Evolutionary conservation across 2,888 invertebrate genomes (phyloP), one percentile per base, ranked within the genome.

Genomic region (Heterodera filipjevi): DNA sequence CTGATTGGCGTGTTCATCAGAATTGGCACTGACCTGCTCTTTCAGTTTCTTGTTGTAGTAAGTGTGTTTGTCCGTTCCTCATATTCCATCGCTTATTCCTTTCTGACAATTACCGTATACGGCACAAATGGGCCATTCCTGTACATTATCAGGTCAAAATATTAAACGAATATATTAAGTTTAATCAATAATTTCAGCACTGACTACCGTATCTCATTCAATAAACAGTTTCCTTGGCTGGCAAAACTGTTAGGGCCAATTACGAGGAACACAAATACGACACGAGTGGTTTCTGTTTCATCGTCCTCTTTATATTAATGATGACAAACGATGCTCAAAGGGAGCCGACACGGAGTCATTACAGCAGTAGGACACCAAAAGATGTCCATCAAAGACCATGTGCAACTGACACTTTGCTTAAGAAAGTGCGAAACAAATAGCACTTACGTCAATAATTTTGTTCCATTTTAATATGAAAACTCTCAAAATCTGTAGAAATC

Each of bases 1-100:
- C 16, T 68, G 68, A 22, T 68, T 35, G 68, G 68, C 16, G 68
- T 68, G 19, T 68, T 68, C 68, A 16, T 68, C 10, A 68, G 32
- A 22, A 14, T 22, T 35, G 3, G 33, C 5, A 19, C 12, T 10
- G 22, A 68, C 6, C 22, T 35, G 10, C 32, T 35, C 0, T 27
- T 68, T 0, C 8, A 33, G 6, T 10, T 6, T 27, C 33, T 22
- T 68, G 33, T 16, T 3, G 33, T 35, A 3, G 19, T 16, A 5
- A 14, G 33, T 27, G 68, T 35, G 68, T 68, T 68, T 35, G 8
- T 68, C 68, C 68, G 33, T 14, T 5, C 32, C 16, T 5, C 33
- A 19, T 35, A 27, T 22, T 32, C 68, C 14, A 68, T 68, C 32
- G 68, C 33, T 14, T 68, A 16, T 35, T 68, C 68, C 68, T 68